Conservation (phyloP, 2,797 vertebrate species). For the Cephalopachus bancanus region DNA sequence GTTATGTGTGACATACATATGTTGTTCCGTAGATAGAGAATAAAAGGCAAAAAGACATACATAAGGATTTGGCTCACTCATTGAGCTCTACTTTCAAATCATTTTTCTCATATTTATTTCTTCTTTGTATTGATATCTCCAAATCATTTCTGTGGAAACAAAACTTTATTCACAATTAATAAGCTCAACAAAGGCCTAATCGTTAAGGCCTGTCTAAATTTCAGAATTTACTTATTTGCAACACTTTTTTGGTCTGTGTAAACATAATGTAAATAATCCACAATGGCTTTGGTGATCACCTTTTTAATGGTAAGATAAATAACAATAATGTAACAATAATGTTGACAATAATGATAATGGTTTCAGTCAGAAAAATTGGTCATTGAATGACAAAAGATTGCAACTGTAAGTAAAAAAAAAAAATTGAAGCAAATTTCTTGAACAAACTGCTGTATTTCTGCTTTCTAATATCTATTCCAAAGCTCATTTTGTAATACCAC, state of each 20-base stretch:
- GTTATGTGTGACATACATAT: not conserved
- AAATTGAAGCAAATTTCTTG: slow-evolving; percentile 57
- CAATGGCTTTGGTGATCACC: not conserved
- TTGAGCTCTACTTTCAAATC: not conserved
- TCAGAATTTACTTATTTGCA: slow-evolving; percentile 16
- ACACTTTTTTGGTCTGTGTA: not conserved
- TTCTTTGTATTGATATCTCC: not conserved
- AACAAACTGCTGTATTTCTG: slow-evolving; percentile 55
- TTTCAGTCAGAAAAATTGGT: slow-evolving; percentile 35
- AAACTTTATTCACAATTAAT: slow-evolving; percentile 9
- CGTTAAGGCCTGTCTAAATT: not conserved
- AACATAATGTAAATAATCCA: not conserved
- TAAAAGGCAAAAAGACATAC: not conserved
- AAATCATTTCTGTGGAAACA: not conserved
- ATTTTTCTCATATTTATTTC: slow-evolving; percentile 15
- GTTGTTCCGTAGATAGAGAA: not conserved
- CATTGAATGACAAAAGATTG: slow-evolving; percentile 42
- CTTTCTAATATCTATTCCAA: slow-evolving; percentile 70
- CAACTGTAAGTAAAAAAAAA: slow-evolving; percentile 58
- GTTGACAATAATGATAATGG: not conserved
- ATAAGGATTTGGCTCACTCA: not conserved
- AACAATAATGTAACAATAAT: slow-evolving; percentile 7
- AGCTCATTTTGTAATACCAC: slow-evolving; percentile 72
- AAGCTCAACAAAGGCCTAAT: not conserved
- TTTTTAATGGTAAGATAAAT: slow-evolving; percentile 7